Conservation (phyloP, 2,888 invertebrate species). For the Antitype chi region DNA sequence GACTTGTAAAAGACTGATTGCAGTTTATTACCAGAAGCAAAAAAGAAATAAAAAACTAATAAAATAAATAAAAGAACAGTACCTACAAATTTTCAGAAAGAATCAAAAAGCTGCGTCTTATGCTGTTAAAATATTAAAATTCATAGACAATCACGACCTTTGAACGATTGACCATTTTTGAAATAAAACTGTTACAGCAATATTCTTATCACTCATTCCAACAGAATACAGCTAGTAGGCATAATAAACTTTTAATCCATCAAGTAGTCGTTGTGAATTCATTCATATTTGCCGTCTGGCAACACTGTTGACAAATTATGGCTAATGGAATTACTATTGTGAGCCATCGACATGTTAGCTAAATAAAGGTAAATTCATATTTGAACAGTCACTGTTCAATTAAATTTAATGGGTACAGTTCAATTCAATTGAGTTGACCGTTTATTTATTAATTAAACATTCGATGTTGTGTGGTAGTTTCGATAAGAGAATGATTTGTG, state of each 20-base stretch:
- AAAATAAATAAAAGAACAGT: neutral
- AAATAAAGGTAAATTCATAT: constrained; percentile 49
- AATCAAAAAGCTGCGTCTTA: neutral
- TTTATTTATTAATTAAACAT: constrained; percentile 41
- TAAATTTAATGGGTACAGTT: constrained; percentile 27
- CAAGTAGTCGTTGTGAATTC: constrained; percentile 22
- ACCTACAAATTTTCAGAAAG: neutral
- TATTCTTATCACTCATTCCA: neutral
- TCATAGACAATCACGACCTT: neutral
- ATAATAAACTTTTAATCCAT: constrained; percentile 32
- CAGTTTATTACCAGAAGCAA: neutral
- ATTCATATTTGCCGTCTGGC: constrained; percentile 39
- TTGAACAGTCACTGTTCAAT: constrained; percentile 39
- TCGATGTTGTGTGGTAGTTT: constrained; percentile 23
- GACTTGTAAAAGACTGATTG: neutral
- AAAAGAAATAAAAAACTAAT: neutral
- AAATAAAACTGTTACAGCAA: neutral
- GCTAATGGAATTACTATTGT: constrained; percentile 71
- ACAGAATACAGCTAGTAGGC: neutral
- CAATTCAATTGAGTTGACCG: constrained; percentile 33
- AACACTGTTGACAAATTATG: constrained; percentile 61
- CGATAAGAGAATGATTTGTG: constrained; percentile 18
- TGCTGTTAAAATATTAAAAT: too few relatives aligned
- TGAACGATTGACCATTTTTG: neutral
- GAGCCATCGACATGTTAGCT: constrained; percentile 38